Evolutionary conservation across 2,888 invertebrate genomes (phyloP).

Genomic region (Drosophila kuntzei): DNA sequence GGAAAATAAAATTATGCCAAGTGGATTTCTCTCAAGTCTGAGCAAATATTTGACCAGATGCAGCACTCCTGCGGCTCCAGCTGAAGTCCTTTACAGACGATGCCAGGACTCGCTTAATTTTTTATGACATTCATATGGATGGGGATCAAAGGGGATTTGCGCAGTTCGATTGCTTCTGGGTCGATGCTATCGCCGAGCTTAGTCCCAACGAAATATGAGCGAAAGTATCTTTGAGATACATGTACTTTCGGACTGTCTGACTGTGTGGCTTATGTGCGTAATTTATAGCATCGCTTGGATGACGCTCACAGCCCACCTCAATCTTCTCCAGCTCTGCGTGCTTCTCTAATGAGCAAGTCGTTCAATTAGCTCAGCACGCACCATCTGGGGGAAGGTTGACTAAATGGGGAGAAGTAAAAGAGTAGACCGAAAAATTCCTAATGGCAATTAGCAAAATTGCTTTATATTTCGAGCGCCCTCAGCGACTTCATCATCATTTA

Average conservation of each 20-base stretch:
- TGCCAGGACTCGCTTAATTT: constrained; percentile 73
- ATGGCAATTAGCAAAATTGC: constrained; percentile 85
- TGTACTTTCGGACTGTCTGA: constrained; percentile 14
- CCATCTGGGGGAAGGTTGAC: constrained; percentile 1
- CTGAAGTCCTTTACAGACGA: constrained; percentile 24
- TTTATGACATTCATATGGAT: constrained; percentile 61
- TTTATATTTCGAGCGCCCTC: constrained; percentile 80
- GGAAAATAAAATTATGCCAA: constrained; percentile 63
- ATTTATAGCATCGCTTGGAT: constrained; percentile 64
- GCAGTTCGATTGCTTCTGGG: constrained; percentile 59
- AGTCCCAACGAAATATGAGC: constrained; percentile 70
- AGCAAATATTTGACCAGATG: constrained; percentile 83
- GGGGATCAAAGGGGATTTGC: constrained; percentile 75
- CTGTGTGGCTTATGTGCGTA: constrained; percentile 69
- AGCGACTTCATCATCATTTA: constrained; percentile 71
- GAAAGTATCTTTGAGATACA: constrained; percentile 69
- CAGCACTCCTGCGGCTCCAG: constrained; percentile 37
- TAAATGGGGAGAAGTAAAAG: constrained; percentile 10
- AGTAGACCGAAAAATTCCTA: constrained; percentile 78
- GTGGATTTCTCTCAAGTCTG: constrained; percentile 61
- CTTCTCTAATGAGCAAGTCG: constrained; percentile 82
- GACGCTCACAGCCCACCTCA: constrained; percentile 9
- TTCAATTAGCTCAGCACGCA: constrained; percentile 81
- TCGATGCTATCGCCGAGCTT: constrained; percentile 57
- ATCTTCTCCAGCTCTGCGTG: constrained; percentile 29